These are phyloP conservation scores for Chrysotoxum bicinctum DNA, from an alignment of 2,888 invertebrate species.

Conservation along the genomic window DNA sequence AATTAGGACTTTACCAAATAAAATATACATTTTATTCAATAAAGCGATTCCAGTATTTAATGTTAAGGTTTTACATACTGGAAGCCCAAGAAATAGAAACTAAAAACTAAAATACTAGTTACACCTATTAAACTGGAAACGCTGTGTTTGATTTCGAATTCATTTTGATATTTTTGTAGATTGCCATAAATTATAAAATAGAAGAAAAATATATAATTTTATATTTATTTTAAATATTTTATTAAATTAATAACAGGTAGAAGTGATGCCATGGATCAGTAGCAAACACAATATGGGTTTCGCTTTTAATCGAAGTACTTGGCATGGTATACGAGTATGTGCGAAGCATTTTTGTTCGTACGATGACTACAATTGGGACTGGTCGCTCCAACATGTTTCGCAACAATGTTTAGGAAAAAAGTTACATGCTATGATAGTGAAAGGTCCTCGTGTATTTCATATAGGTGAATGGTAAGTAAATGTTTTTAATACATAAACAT, in stretches of 20 bases:
- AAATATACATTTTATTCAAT: slow-evolving; percentile 26
- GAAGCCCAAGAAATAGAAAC: background rate
- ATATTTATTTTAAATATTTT: background rate
- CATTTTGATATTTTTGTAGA: slow-evolving; percentile 34
- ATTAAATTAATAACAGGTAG: slow-evolving; percentile 84
- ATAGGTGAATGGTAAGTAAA: slow-evolving; percentile 96
- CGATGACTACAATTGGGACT: slow-evolving; percentile 99
- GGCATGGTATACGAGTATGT: slow-evolving; percentile 91
- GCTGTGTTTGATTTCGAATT: slow-evolving; percentile 8
- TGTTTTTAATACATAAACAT: too few species aligned
- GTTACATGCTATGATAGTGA: slow-evolving; percentile 93
- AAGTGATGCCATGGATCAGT: slow-evolving; percentile 96
- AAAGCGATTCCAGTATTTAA: slow-evolving; percentile 15
- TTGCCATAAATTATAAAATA: background rate
- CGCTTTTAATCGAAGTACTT: slow-evolving; percentile 94
- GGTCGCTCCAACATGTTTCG: slow-evolving; percentile 95
- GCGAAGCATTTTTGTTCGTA: slow-evolving; percentile 95
- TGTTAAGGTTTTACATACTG: background rate
- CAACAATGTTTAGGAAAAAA: slow-evolving; percentile 90
- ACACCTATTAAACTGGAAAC: slow-evolving; percentile 7
- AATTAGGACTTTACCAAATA: background rate
- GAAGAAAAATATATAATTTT: background rate
- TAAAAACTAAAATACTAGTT: background rate
- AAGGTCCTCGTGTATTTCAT: slow-evolving; percentile 97
- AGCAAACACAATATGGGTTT: slow-evolving; percentile 99